Base-by-base conservation (phyloP, 2,888 invertebrate species). In the Eumerus sabulonum region DNA sequence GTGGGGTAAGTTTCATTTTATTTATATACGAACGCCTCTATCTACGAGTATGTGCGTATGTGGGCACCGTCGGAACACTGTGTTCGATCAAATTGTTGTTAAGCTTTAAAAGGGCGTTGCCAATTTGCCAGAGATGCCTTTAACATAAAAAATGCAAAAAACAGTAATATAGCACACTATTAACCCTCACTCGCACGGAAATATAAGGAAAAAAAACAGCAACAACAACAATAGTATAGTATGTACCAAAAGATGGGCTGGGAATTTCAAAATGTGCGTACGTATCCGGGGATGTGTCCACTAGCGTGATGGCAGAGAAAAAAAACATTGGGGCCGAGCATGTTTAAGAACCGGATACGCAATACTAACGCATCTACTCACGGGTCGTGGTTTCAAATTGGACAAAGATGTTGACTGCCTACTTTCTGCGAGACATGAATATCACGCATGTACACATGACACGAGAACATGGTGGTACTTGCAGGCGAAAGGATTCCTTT, bases 51-150 rank as follows among this genome's bases (percentile, higher is more conserved):
- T 73, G 54, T 27, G 7, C 7, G 27, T 27, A 27, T 27, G 27
- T 27, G 7, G 27, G 27, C 27, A 27, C 27, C 27, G 27, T 2
- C 27, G 27, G 7, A 27, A 7, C 51, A 53, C 73, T 54, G 64
- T 79, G 68, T 79, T 79, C 79, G 60, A 79, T 79, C 68, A 70
- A 70, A 68, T n/a, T 53, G 18, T 70, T 62, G 12, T 74, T 73
- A 64, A 79, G 74, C 79, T 79, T 79, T 79, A 79, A 79, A 79
- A 79, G 79, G 79, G 79, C 79, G 79, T 79, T 79, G 68, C 79
- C 79, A 74, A 79, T 79, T 79, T 64, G 63, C 18, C 48, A 51
- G 42, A 51, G 59, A 18, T 76, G 59, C 42, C 59, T 68, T 79
- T 63, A 67, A 76, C 27, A 40, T 9, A 9, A 27, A 45, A 64